These are phyloP conservation scores for Polyploca ridens DNA, from an alignment of 2,888 invertebrate genomes.

Conservation along the genomic window DNA sequence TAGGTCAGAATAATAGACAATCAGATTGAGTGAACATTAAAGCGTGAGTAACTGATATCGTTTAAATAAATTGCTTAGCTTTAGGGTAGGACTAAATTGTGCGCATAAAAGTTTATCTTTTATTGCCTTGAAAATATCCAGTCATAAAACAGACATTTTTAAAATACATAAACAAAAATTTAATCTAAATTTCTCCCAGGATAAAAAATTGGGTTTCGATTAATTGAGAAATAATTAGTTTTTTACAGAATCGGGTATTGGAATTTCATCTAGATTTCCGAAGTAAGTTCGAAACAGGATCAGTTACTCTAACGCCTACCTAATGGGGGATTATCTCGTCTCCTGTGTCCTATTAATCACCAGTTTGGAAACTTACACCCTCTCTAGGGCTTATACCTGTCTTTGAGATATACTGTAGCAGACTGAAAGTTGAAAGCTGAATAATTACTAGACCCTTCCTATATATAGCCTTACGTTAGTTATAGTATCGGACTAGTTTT, in stretches of 20 bases:
- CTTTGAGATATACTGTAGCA: slow-evolving; percentile 13
- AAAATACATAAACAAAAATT: not conserved
- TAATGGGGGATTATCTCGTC: slow-evolving; percentile 47
- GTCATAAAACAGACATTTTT: not conserved
- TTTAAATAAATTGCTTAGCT: slow-evolving; percentile 46
- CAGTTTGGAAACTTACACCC: slow-evolving; percentile 54
- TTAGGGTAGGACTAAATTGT: slow-evolving; percentile 23
- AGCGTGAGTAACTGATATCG: slow-evolving; percentile 42
- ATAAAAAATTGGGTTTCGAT: not conserved
- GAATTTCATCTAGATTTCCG: not conserved
- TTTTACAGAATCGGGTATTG: not conserved
- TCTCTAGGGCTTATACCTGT: slow-evolving; percentile 33
- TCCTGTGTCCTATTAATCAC: slow-evolving; percentile 60
- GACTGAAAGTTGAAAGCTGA: slow-evolving; percentile 1
- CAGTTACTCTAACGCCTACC: slow-evolving; percentile 24
- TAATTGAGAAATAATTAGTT: not conserved
- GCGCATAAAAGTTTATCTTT: slow-evolving; percentile 20
- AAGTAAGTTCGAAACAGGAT: slow-evolving; percentile 34
- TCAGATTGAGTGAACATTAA: slow-evolving; percentile 55
- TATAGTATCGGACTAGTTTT: too few species aligned
- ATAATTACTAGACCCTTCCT: not conserved
- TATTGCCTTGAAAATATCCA: not conserved
- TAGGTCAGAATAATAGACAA: slow-evolving; percentile 39
- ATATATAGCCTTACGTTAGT: not conserved
- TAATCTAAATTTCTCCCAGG: not conserved